Base-by-base conservation (phyloP, 2,113 vertebrate genomes). In the Dendrocopos noguchii region DNA sequence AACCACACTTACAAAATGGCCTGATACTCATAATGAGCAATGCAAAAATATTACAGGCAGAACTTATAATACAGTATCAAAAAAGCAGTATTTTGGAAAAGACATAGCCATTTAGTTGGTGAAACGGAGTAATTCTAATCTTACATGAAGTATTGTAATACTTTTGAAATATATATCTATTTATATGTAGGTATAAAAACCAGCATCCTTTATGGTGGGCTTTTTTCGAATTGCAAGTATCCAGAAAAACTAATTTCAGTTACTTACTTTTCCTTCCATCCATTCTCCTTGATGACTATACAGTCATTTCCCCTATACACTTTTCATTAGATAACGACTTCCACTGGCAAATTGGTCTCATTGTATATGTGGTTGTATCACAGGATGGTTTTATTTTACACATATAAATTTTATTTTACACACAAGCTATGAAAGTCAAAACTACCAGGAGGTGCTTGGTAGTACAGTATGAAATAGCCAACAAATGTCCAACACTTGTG, bases 1-100 rank as follows among this genome's bases (percentile, higher is more conserved):
- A 97, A 95, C 80, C 94, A 97, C 96, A 96, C 90, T 96, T 97
- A 98, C 90, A 98, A 97, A 98, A 98, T 97, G 97, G 96, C 93
- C 95, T 97, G 96, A 88, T 97, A 96, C 93, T 96, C 95, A 90
- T 96, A 96, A 96, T 95, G 95, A 96, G 92, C 86, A 92, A 97
- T 97, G 97, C 95, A 98, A 97, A 98, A 96, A 96, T 97, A 98
- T 95, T 94, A 97, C 92, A 98, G 95, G 96, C 95, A 96, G 88
- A 97, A 97, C 94, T 97, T 97, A 97, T 92, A 88, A 97, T 97
- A 97, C 96, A 97, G 88, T 97, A 97, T 96, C 96, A 97, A 71
- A 94, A 98, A 97, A 97, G 94, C 89, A 94, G 15, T 94, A 93
- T 94, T 96, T 96, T 97, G 94, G 96, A 96, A 98, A 97, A 96